A percentile compares a stretch with the other conserved stretches of the same genome.
Conservation (phyloP, 1,140 invertebrate genomes). For the Sweltsa coloradensis region DNA sequence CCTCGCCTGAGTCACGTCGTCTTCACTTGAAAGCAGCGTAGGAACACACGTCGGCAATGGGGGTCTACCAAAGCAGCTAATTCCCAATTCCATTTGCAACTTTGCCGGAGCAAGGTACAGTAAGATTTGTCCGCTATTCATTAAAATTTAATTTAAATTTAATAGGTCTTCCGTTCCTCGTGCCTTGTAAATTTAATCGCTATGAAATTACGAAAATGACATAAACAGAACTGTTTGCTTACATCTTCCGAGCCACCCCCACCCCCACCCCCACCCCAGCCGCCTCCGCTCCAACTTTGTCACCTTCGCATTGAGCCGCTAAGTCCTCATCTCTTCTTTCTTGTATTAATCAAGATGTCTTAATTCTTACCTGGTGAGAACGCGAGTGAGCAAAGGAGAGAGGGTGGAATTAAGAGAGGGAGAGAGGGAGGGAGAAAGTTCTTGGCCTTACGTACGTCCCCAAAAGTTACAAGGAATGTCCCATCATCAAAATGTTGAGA, state of each 20-base stretch:
- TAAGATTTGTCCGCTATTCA: slow-evolving; percentile 8
- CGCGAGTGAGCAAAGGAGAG: too few relatives aligned
- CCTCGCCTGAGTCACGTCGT: too few relatives aligned
- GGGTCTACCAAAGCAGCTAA: too few relatives aligned
- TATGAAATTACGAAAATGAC: slow-evolving; percentile 10
- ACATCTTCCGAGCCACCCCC: background rate
- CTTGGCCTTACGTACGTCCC: too few relatives aligned
- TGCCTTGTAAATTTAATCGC: slow-evolving; percentile 9
- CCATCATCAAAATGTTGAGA: slow-evolving; percentile 8
- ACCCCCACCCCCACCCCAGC: too few relatives aligned
- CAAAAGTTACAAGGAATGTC: too few relatives aligned
- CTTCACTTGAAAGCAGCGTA: too few relatives aligned
- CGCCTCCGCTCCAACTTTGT: background rate
- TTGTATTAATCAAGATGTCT: slow-evolving; percentile 9
- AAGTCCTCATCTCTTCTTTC: background rate
- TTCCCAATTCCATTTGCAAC: slow-evolving; percentile 10
- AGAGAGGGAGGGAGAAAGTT: too few relatives aligned
- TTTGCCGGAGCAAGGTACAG: background rate
- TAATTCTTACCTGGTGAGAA: slow-evolving; percentile 6
- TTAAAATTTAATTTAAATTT: slow-evolving; percentile 13
- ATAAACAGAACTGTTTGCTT: slow-evolving; percentile 5
- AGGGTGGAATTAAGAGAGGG: too few relatives aligned
- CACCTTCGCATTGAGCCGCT: too few relatives aligned
- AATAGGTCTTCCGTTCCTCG: background rate
- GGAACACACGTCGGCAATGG: too few relatives aligned